These are phyloP conservation scores for Thrips palmi DNA, from an alignment of 1,140 invertebrate genomes.

Conservation along the genomic window DNA sequence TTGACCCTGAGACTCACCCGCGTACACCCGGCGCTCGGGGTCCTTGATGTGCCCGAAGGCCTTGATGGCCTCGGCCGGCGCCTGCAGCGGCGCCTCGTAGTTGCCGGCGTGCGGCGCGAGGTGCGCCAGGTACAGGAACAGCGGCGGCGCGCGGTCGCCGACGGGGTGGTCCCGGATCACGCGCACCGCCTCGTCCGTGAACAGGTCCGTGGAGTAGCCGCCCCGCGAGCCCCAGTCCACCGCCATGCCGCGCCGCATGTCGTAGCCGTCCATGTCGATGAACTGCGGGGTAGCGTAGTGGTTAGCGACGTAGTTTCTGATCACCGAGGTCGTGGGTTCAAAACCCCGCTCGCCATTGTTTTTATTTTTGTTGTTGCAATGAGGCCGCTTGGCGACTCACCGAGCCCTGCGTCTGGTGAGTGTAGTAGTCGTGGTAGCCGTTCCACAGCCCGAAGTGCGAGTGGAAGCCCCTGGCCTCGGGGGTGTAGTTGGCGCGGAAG, in stretches of 20 bases:
- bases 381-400: too few species aligned
- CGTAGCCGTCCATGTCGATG: slow-evolving; percentile 31
- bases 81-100: slow-evolving; percentile 46
- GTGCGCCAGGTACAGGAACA: slow-evolving; percentile 68
- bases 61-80: slow-evolving; percentile 49
- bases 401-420: too few species aligned
- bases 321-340: too few species aligned
- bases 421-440: slow-evolving; percentile 64
- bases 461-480: slow-evolving; percentile 65
- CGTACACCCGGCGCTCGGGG: slow-evolving; percentile 51
- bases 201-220: slow-evolving; percentile 38
- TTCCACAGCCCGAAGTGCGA: slow-evolving; percentile 67
- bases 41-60: slow-evolving; percentile 58
- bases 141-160: slow-evolving; percentile 40
- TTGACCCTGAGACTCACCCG: slow-evolving; percentile 43
- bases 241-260: slow-evolving; percentile 23
- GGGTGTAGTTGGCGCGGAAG: slow-evolving; percentile 47
- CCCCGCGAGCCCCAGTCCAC: slow-evolving; percentile 22
- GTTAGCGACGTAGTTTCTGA: too few species aligned
- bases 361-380: too few species aligned
- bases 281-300: too few species aligned
- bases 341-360: too few species aligned
- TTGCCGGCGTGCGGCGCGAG: slow-evolving; percentile 62
- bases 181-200: slow-evolving; percentile 31
- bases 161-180: slow-evolving; percentile 34